Percentiles rank a stretch among this genome's conserved stretches.
These are phyloP conservation scores for Cheilosia scutellata DNA, from an alignment of 2,888 invertebrate species.

Conservation along the genomic window DNA sequence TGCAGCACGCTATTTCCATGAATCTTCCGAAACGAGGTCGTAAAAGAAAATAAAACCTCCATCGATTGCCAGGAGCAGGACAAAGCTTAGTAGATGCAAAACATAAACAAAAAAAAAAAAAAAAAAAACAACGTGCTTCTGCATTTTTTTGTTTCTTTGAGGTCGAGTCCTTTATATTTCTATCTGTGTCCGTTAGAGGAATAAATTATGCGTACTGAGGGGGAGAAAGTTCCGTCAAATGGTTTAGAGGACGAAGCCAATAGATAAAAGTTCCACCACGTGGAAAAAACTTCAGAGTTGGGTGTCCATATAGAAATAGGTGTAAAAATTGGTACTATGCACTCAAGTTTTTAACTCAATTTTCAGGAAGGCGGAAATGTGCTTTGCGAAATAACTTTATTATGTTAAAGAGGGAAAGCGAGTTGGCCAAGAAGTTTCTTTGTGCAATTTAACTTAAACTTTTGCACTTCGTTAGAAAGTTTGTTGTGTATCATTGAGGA, in stretches of 20 bases:
- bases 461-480: too few species aligned
- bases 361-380: background rate
- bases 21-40: conserved; percentile 50
- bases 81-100: background rate
- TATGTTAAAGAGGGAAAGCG: background rate
- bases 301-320: background rate
- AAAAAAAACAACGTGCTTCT: background rate
- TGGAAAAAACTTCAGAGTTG: background rate
- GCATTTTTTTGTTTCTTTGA: conserved; percentile 6
- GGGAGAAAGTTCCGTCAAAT: background rate
- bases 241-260: background rate
- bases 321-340: background rate
- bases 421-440: too few species aligned
- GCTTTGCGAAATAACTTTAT: background rate
- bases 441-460: too few species aligned
- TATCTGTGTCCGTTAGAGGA: background rate
- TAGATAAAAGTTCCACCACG: background rate
- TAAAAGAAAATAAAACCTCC: conserved; percentile 30
- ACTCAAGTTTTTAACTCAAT: background rate
- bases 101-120: background rate
- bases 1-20: conserved; percentile 42
- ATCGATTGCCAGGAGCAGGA: conserved; percentile 1
- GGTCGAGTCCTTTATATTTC: conserved; percentile 16
- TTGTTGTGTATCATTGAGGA: too few species aligned
- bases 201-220: conserved; percentile 3